Conservation (phyloP, 2,888 invertebrate genomes). For the Liodrosophila aerea region DNA sequence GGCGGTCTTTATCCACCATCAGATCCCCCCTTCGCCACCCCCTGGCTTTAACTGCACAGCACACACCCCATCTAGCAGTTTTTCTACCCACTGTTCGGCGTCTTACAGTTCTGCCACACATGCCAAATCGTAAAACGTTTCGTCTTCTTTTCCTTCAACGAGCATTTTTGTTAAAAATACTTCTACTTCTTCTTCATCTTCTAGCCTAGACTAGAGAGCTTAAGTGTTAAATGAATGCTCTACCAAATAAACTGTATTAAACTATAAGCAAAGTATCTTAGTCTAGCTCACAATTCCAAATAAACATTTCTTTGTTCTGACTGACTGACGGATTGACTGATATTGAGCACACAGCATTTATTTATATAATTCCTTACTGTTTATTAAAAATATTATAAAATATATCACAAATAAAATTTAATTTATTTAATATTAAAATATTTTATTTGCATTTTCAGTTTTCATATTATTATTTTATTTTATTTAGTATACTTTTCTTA, state of each 20-base stretch:
- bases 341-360: too few relatives aligned
- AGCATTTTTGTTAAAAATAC: slow-evolving; percentile 30
- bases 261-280: not conserved
- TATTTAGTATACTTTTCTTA: too few relatives aligned
- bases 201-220: slow-evolving; percentile 2
- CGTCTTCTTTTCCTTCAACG: slow-evolving; percentile 40
- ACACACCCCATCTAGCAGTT: not conserved
- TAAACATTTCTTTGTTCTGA: too few relatives aligned
- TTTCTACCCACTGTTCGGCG: not conserved
- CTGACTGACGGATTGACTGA: too few relatives aligned
- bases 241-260: slow-evolving; percentile 2
- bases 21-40: not conserved
- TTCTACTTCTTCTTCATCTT: slow-evolving; percentile 21
- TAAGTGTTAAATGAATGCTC: slow-evolving; percentile 27
- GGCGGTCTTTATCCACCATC: slow-evolving; percentile 44
- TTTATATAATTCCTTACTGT: too few relatives aligned
- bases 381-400: too few relatives aligned
- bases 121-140: slow-evolving; percentile 73
- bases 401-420: too few relatives aligned
- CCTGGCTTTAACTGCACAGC: slow-evolving; percentile 11
- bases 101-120: slow-evolving; percentile 48
- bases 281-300: too few relatives aligned
- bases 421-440: too few relatives aligned
- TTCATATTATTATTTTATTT: too few relatives aligned
- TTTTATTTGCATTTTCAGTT: too few relatives aligned